phyloP scores from a whole-genome alignment of 2,888 invertebrate species.

The Digitonthophagus gazella region DNA sequence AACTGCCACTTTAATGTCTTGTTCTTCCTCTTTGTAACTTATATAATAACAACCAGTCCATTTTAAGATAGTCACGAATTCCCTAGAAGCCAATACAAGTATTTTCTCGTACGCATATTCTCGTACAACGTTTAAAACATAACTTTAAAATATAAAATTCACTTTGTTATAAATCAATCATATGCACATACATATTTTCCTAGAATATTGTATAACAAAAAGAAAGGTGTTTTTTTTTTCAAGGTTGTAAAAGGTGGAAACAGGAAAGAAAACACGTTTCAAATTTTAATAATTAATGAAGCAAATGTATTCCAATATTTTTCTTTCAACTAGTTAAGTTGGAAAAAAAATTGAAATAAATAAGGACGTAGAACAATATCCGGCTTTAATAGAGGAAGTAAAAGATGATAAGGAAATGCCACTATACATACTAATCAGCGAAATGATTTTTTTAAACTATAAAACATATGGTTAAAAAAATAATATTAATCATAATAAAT shows the following conservation, averaged over 20 bases:
- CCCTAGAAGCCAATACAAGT: no score
- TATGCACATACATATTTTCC: no score
- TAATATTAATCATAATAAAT: background rate
- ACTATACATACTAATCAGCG: background rate
- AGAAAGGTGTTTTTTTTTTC: background rate
- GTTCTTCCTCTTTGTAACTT: background rate
- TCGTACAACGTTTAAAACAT: no score
- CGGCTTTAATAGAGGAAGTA: background rate
- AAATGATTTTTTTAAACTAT: no score
- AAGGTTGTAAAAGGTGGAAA: background rate
- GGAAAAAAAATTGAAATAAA: background rate
- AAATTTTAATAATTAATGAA: background rate
- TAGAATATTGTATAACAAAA: background rate
- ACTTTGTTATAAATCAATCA: no score
- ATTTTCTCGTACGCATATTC: no score
- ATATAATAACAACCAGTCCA: background rate
- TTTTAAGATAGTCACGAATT: background rate
- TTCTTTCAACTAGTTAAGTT: no score
- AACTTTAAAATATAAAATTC: no score
- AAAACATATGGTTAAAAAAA: no score
- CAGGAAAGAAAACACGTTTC: background rate
- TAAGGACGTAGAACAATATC: background rate
- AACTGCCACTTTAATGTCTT: background rate
- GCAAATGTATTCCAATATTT: background rate
- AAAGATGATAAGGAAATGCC: background rate